Evolutionary conservation across 1,140 invertebrate species (phyloP).

Genomic region (Amyelois transitella): DNA sequence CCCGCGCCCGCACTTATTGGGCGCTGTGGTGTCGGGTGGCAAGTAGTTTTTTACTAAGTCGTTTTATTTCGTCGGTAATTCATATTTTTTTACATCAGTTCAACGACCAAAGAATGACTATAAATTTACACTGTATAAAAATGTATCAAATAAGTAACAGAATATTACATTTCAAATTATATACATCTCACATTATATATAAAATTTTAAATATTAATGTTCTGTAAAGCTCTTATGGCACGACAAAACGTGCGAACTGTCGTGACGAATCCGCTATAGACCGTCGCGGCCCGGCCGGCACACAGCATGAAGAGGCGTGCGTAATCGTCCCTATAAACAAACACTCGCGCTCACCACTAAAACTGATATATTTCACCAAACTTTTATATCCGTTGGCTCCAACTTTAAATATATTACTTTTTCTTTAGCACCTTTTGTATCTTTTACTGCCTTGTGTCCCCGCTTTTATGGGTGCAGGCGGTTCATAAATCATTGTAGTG

Average conservation of each 20-base stretch:
- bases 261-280: slow-evolving; percentile 43
- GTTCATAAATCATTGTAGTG: slow-evolving; percentile 72
- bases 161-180: too few relatives aligned
- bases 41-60: not conserved
- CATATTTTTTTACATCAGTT: not conserved
- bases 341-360: slow-evolving; percentile 57
- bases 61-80: not conserved
- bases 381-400: slow-evolving; percentile 67
- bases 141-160: not conserved
- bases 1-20: slow-evolving; percentile 13
- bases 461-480: slow-evolving; percentile 62
- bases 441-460: slow-evolving; percentile 67
- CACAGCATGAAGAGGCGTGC: slow-evolving; percentile 43
- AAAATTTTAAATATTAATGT: not conserved
- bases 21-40: slow-evolving; percentile 43
- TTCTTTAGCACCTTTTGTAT: slow-evolving; percentile 74
- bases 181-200: too few relatives aligned
- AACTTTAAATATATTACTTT: slow-evolving; percentile 71
- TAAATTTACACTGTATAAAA: too few relatives aligned
- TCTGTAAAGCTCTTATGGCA: slow-evolving; percentile 6
- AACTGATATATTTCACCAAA: slow-evolving; percentile 71
- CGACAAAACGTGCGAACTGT: slow-evolving; percentile 26
- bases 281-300: slow-evolving; percentile 13
- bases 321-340: slow-evolving; percentile 64
- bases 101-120: not conserved